phyloP scores from a whole-genome alignment of 2,797 vertebrate species.

The Glyptemys insculpta region DNA sequence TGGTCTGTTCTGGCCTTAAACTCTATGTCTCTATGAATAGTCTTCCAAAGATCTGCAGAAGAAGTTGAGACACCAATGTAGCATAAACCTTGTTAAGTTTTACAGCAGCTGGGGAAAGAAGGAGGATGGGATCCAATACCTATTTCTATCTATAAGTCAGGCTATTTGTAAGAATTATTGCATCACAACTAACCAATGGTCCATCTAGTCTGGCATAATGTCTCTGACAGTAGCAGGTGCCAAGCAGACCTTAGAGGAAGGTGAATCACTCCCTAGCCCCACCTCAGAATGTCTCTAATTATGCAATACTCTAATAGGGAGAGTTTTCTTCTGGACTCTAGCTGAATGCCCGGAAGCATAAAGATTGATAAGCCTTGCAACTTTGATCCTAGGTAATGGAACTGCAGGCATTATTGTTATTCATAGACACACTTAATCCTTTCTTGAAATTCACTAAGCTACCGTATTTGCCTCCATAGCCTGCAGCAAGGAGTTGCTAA shows the following conservation, averaged over 20 bases:
- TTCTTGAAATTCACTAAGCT: not conserved
- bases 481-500: no score
- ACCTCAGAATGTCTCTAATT: not conserved
- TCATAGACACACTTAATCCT: not conserved
- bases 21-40: not conserved
- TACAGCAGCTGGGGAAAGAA: not conserved
- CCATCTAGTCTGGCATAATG: not conserved
- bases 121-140: not conserved
- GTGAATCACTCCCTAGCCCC: not conserved
- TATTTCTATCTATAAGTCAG: not conserved
- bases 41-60: slow-evolving; percentile 35
- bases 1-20: not conserved
- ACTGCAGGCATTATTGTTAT: not conserved
- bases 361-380: slow-evolving; percentile 5
- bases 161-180: not conserved
- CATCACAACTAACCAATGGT: not conserved
- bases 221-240: not conserved
- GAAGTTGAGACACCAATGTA: slow-evolving; percentile 19
- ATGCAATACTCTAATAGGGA: slow-evolving; percentile 3
- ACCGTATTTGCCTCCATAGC: not conserved
- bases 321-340: not conserved
- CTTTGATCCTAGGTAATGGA: not conserved
- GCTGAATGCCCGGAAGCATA: not conserved
- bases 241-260: not conserved
- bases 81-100: not conserved